These are phyloP conservation scores for Seriola rivoliana DNA, from an alignment of 2,113 vertebrate species.

Conservation along the genomic window DNA sequence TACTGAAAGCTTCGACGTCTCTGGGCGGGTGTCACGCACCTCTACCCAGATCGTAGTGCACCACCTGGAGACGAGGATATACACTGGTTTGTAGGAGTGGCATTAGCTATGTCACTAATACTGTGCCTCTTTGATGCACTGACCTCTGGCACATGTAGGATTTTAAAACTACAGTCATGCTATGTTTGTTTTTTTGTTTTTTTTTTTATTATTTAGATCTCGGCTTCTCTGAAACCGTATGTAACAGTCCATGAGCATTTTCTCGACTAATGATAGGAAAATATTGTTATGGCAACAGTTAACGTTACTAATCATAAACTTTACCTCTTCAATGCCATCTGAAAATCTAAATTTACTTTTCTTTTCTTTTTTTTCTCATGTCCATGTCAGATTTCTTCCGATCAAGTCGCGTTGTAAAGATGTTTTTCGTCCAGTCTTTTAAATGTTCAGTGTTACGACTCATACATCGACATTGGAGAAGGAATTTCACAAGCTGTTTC, in stretches of 20 bases:
- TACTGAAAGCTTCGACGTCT: conserved; percentile 68
- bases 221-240: conserved; percentile 41
- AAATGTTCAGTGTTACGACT: conserved; percentile 55
- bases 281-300: conserved; percentile 4
- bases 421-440: conserved; percentile 13
- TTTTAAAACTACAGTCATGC: conserved; percentile 54
- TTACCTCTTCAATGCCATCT: conserved; percentile 39
- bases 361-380: too few species aligned
- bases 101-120: conserved; percentile 68
- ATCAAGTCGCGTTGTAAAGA: conserved; percentile 6
- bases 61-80: conserved; percentile 70
- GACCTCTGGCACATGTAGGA: conserved; percentile 80
- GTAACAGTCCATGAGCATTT: conserved; percentile 30
- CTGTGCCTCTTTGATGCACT: conserved; percentile 77
- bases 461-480: conserved; percentile 23
- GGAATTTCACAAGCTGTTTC: conserved; percentile 54
- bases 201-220: conserved; percentile 25
- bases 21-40: conserved; percentile 30
- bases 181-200: conserved; percentile 16
- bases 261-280: conserved; percentile 29
- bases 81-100: conserved; percentile 83
- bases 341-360: background rate
- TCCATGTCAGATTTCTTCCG: conserved; percentile 10
- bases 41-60: conserved; percentile 36
- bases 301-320: conserved; percentile 46